Evolutionary conservation across 2,797 vertebrate species (phyloP).

Genomic region (Octomys mimax): DNA sequence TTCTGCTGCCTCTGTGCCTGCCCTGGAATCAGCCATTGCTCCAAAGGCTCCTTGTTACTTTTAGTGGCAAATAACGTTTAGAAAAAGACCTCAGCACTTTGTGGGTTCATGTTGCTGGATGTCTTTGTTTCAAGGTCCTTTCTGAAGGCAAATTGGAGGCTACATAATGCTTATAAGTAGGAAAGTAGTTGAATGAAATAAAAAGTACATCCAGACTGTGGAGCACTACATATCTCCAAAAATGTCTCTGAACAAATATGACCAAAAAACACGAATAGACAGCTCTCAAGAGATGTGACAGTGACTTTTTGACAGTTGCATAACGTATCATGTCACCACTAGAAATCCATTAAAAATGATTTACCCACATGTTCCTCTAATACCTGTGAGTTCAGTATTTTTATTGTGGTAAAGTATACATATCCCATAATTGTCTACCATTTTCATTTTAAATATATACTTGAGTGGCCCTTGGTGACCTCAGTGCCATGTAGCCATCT

Average conservation of each 20-base stretch:
- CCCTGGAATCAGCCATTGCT: background rate
- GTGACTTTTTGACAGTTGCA: too few relatives aligned
- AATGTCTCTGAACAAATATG: background rate
- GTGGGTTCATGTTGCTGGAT: rapidly evolving
- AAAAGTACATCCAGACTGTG: rapidly evolving
- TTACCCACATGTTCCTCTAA: background rate
- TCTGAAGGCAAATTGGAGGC: background rate
- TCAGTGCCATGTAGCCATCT: background rate
- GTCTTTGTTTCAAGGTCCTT: background rate
- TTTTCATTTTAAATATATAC: background rate
- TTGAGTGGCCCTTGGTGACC: background rate
- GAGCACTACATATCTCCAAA: background rate
- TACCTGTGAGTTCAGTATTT: background rate
- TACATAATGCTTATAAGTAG: background rate
- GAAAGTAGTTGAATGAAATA: background rate
- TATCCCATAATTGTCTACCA: too few relatives aligned
- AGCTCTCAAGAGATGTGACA: background rate
- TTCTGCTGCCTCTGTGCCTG: background rate
- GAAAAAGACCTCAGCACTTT: background rate
- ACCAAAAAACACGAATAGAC: background rate
- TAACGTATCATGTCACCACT: background rate
- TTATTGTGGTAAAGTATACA: background rate
- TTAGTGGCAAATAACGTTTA: background rate
- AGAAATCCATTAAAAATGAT: background rate
- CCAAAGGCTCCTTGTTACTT: background rate